Conservation (phyloP, 2,797 vertebrate species). For the Sebastes iracundus region DNA sequence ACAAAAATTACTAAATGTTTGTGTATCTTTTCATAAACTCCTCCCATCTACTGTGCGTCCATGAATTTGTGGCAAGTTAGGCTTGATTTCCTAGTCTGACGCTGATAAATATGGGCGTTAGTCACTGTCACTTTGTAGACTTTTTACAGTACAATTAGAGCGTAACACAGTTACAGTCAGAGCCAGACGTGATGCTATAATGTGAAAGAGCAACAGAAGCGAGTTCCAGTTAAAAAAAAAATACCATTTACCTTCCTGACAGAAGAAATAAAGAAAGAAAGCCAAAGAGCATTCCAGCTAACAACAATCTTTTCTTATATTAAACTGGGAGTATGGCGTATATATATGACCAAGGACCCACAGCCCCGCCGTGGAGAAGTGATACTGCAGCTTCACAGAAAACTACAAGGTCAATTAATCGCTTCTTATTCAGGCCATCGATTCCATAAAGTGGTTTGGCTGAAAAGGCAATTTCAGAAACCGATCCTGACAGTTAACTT, state of each 20-base stretch:
- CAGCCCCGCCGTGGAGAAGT: not conserved
- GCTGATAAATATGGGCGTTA: not conserved
- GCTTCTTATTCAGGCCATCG: slow-evolving; percentile 75
- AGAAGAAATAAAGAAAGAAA: not conserved
- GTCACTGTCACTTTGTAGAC: not conserved
- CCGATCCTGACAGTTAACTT: slow-evolving; percentile 76
- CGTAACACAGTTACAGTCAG: not conserved
- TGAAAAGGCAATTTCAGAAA: slow-evolving; percentile 77
- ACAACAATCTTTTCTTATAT: not conserved
- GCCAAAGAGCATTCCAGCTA: not conserved
- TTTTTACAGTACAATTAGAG: not conserved
- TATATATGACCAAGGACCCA: not conserved
- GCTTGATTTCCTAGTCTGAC: not conserved
- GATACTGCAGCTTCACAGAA: slow-evolving; percentile 41
- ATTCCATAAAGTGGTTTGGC: slow-evolving; percentile 75
- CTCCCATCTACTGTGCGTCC: not conserved
- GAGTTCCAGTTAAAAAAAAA: not conserved
- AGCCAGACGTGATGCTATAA: not conserved
- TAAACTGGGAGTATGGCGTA: not conserved
- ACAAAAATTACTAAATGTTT: not conserved
- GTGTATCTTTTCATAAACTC: not conserved
- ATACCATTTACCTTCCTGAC: not conserved
- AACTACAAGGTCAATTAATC: slow-evolving; percentile 74
- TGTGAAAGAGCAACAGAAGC: not conserved
- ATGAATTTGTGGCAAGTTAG: not conserved